phyloP scores from a whole-genome alignment of 2,797 vertebrate genomes.

The Catharus ustulatus region DNA sequence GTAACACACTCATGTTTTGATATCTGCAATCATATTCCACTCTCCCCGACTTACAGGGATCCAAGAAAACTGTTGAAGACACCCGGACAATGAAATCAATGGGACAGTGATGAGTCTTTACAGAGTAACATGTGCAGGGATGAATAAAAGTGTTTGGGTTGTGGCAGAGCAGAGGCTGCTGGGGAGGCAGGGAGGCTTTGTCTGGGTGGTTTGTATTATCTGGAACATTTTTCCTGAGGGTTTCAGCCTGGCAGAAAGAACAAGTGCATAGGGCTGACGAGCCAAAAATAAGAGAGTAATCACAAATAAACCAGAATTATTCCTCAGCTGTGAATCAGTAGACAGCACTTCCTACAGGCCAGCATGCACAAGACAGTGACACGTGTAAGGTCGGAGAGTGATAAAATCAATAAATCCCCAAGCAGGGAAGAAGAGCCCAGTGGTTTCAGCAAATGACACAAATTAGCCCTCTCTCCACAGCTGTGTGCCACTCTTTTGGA shows the following conservation, averaged over 20 bases:
- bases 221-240: background rate
- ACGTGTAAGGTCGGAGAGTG: conserved; percentile 47
- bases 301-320: conserved; percentile 50
- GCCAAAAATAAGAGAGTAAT: background rate
- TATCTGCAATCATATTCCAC: background rate
- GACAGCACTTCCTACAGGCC: conserved; percentile 65
- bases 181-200: fast-evolving
- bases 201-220: background rate
- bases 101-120: background rate
- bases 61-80: background rate
- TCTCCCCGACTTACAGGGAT: background rate
- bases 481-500: conserved; percentile 29
- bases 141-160: background rate
- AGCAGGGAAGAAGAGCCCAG: conserved; percentile 54
- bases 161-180: fast-evolving
- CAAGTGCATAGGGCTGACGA: background rate
- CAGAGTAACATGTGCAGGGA: background rate
- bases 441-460: conserved; percentile 61
- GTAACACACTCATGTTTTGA: fast-evolving
- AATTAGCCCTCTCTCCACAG: conserved; percentile 50
- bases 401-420: conserved; percentile 67
- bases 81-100: conserved; percentile 7
- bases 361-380: conserved; percentile 29
- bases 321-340: conserved; percentile 29
- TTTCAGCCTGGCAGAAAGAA: background rate